These are phyloP conservation scores for Trogon melanurus DNA, from an alignment of 2,113 vertebrate species.

Conservation along the genomic window DNA sequence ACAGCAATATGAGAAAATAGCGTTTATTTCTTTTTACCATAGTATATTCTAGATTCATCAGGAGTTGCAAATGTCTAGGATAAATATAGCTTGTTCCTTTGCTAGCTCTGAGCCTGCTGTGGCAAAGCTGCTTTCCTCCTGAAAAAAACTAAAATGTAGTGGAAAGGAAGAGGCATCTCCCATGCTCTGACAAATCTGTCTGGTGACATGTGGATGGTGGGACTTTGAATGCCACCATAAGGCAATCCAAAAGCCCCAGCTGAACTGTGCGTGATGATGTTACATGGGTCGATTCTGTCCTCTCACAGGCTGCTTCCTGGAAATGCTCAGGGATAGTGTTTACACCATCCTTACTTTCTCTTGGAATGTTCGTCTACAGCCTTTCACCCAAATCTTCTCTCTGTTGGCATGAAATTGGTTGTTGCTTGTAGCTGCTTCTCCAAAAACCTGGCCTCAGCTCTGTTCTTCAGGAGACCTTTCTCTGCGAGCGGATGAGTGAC, in stretches of 20 bases:
- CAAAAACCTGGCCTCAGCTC: background rate
- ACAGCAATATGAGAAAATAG: background rate
- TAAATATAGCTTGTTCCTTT: background rate
- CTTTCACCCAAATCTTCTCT: background rate
- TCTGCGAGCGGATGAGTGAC: background rate
- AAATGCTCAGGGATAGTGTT: background rate
- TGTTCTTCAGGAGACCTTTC: background rate
- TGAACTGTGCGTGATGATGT: background rate
- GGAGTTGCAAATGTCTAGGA: background rate
- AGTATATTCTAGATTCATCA: background rate
- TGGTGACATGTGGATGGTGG: background rate
- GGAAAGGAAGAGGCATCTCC: background rate
- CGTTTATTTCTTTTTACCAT: background rate
- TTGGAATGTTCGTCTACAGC: background rate
- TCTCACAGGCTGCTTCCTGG: background rate
- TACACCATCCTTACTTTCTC: background rate
- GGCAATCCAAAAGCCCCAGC: rapidly evolving
- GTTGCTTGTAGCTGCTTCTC: background rate
- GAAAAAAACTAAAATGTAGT: background rate
- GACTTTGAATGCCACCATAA: background rate
- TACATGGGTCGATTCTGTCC: background rate
- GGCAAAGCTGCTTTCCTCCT: background rate
- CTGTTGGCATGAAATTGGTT: background rate
- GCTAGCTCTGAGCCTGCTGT: background rate
- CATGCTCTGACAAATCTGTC: rapidly evolving